These are phyloP conservation scores for Meleagris gallopavo DNA, from an alignment of 2,113 vertebrate genomes.

Conservation along the genomic window DNA sequence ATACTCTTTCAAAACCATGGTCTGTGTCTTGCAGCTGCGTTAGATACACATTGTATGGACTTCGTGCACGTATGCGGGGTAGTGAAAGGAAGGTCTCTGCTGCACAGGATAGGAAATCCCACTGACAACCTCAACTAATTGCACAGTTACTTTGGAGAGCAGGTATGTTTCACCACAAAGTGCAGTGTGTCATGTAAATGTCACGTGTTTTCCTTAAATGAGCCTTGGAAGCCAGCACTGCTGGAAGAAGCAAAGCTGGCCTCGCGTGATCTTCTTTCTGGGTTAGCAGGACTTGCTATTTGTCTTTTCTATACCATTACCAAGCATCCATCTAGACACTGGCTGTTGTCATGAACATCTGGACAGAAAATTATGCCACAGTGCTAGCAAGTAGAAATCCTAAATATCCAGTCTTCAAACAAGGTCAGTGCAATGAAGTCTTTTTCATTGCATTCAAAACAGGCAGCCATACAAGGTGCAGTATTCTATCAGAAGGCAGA, in stretches of 20 bases:
- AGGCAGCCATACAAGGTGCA: background rate
- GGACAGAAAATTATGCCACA: background rate
- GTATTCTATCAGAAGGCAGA: background rate
- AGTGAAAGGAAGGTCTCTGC: background rate
- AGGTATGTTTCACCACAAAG: background rate
- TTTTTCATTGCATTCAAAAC: background rate
- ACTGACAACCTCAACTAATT: background rate
- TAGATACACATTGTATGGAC: background rate
- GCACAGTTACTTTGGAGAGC: background rate
- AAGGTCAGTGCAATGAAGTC: background rate
- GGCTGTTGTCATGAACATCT: background rate
- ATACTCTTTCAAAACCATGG: background rate
- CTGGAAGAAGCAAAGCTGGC: rapidly evolving
- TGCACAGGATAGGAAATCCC: background rate
- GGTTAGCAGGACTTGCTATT: background rate
- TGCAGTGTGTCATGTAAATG: background rate
- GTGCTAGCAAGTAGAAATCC: background rate
- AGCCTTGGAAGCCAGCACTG: background rate
- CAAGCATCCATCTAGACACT: background rate
- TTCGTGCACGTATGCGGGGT: background rate
- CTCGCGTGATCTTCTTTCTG: background rate
- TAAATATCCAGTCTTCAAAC: background rate
- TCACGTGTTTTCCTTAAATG: background rate
- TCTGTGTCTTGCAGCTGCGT: background rate
- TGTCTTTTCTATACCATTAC: background rate